Percentiles rank a stretch among this genome's conserved stretches.
Evolutionary conservation across 1,140 invertebrate species (phyloP).

Genomic region (Augochlora pura): DNA sequence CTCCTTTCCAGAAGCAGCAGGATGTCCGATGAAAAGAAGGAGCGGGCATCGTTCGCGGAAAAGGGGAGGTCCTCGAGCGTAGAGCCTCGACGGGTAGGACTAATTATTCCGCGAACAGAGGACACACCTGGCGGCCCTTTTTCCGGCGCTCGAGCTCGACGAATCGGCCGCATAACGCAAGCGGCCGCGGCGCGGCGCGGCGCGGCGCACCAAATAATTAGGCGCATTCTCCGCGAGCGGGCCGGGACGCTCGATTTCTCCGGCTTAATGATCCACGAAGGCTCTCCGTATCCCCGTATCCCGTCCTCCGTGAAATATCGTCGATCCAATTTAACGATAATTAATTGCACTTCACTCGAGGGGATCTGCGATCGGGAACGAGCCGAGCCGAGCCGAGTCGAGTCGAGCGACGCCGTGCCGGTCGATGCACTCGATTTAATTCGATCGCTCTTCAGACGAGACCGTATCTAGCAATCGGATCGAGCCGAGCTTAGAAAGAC

Average conservation of each 20-base stretch:
- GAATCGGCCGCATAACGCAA: conserved; percentile 19
- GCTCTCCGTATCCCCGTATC: conserved; percentile 6
- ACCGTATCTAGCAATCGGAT: conserved; percentile 35
- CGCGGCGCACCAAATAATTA: conserved; percentile 48
- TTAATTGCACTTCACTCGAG: conserved; percentile 57
- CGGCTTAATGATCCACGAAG: conserved; percentile 59
- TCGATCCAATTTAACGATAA: conserved; percentile 62
- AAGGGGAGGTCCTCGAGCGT: neutral
- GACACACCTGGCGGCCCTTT: neutral
- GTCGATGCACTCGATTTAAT: conserved; percentile 60
- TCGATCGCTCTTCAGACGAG: conserved; percentile 44
- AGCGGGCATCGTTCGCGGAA: neutral
- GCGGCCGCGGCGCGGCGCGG: neutral
- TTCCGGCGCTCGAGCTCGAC: neutral
- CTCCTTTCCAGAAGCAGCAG: neutral
- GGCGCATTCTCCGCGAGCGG: conserved; percentile 37
- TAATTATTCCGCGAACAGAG: conserved; percentile 7
- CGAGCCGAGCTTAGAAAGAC: neutral
- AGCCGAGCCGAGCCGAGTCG: neutral
- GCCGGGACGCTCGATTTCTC: conserved; percentile 47
- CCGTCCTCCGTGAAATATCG: conserved; percentile 48
- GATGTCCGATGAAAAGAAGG: conserved; percentile 11
- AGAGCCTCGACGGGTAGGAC: neutral
- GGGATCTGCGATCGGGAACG: conserved; percentile 40
- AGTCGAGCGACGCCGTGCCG: neutral